phyloP scores from a whole-genome alignment of 2,113 vertebrate genomes.

The Microtus pennsylvanicus region DNA sequence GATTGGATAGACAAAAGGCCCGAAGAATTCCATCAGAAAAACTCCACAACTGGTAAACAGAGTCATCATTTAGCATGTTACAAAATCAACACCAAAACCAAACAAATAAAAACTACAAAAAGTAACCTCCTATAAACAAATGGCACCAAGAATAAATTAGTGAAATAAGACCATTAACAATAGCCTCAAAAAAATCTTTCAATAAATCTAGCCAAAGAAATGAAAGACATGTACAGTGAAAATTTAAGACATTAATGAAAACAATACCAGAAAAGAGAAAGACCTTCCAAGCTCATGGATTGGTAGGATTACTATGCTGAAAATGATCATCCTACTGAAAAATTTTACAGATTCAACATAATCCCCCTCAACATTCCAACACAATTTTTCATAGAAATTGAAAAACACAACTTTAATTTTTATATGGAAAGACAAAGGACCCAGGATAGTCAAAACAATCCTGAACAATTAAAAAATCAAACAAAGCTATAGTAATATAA shows the following conservation, averaged over 20 bases:
- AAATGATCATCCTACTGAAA: not conserved
- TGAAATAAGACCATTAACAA: not conserved
- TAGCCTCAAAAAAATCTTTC: not conserved
- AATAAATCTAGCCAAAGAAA: not conserved
- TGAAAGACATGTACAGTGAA: not conserved
- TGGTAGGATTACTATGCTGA: not conserved
- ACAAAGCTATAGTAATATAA: not conserved
- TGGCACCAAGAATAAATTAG: not conserved
- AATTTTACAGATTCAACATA: not conserved
- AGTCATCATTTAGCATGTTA: not conserved
- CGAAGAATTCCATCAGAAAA: not conserved
- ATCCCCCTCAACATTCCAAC: not conserved
- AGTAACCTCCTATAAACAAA: not conserved
- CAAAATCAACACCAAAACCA: not conserved
- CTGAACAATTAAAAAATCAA: not conserved
- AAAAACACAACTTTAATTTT: not conserved
- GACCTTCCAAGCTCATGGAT: not conserved
- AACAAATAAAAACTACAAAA: not conserved
- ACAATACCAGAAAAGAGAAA: not conserved
- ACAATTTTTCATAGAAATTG: not conserved
- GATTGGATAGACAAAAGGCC: not conserved
- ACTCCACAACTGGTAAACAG: not conserved
- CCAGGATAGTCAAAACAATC: not conserved
- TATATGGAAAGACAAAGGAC: not conserved
- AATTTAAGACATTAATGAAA: not conserved